Evolutionary conservation across 2,113 vertebrate genomes (phyloP), one percentile per base, ranked within the genome.

Genomic region (Haliaeetus leucogaster): DNA sequence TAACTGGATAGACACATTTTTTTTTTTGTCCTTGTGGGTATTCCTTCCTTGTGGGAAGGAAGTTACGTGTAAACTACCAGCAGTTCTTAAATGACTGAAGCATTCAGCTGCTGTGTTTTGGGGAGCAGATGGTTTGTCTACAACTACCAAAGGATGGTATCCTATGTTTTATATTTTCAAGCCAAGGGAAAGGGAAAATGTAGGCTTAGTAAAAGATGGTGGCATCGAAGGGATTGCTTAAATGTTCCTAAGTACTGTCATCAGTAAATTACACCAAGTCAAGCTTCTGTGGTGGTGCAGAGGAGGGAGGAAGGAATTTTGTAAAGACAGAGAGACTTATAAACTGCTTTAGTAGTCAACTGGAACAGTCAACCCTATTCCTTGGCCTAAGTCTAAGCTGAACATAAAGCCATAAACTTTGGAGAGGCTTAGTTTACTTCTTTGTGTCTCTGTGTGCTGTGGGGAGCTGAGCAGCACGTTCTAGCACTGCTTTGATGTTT

Each of bases 41-140:
- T 94, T 97, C 95, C 82, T 96, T 96, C 19, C 20, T 47, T 47
- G 19, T 47, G 19, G 45, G 66, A 96, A 80, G 62, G 19, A 93
- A 96, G 27, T n/a, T 68, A 20, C 9, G 11, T 77, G 42, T 92
- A 90, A 93, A 58, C 53, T 66, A 26, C 11, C 40, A 70, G 40
- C 43, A 55, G 62, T 42, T 82, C 71, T 93, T 65, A 56, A 70
- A 90, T 73, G 62, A 88, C 62, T 92, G 42, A 70, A 86, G 10
- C 16, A 42, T 94, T 95, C 36, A 73, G 1, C 62, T 94, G 48
- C 40, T 88, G 21, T 8, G 0, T 38, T 82, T 97, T 90, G 85
- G 53, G 59, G 78, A 86, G 47, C 85, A 95, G 87, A 85, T 77
- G 85, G 62, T 82, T 93, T 80, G 53, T 53, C 62, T 93, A 55